A percentile compares a stretch with the other conserved stretches of the same genome.
These are phyloP conservation scores for Microctenopoma steveboyesi DNA, from an alignment of 2,797 vertebrate species.

Conservation along the genomic window DNA sequence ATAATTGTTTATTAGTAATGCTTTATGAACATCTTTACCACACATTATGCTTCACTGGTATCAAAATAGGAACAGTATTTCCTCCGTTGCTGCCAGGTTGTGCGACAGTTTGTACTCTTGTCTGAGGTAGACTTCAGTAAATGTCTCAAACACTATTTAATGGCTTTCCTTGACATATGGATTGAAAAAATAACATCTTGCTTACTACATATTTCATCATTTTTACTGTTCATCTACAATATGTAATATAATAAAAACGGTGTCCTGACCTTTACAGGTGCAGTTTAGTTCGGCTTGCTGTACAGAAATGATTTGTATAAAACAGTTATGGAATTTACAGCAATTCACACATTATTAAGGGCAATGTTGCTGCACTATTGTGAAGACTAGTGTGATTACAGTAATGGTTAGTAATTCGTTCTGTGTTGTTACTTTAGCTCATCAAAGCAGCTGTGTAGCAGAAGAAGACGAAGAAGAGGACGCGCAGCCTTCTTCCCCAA, in stretches of 20 bases:
- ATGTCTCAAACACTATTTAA: no score
- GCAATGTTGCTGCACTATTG: not conserved
- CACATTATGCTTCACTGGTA: not conserved
- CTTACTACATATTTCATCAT: no score
- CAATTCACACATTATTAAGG: not conserved
- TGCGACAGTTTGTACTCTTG: not conserved
- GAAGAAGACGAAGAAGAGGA: slow-evolving; percentile 81
- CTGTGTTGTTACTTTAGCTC: slow-evolving; percentile 74
- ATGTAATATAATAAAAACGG: no score
- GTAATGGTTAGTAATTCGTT: not conserved
- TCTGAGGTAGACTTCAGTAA: no score
- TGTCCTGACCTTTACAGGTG: no score
- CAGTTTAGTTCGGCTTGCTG: no score
- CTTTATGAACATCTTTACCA: not conserved
- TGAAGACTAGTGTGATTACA: no score
- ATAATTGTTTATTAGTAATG: not conserved
- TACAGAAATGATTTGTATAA: not conserved
- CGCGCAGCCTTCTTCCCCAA: slow-evolving; percentile 85
- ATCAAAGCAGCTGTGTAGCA: slow-evolving; percentile 83
- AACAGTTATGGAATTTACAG: not conserved
- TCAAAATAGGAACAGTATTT: not conserved
- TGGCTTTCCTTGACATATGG: no score
- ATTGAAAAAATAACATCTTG: no score
- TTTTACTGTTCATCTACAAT: no score
- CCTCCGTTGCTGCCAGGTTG: no score